Conservation (phyloP, 2,888 invertebrate genomes). For the Macroteleia sp. region DNA sequence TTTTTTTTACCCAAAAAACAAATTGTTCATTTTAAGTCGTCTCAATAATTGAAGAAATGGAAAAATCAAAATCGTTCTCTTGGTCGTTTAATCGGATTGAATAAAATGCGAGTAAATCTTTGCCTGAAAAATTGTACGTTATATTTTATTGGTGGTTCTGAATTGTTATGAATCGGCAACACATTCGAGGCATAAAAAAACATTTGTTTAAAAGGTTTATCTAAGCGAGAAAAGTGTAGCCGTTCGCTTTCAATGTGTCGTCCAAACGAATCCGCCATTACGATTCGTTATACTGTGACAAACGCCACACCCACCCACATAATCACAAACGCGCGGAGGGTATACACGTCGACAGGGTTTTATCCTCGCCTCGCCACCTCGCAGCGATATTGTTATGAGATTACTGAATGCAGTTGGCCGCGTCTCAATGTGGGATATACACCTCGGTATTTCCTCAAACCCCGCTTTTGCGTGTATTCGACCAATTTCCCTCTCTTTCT, state of each 20-base stretch:
- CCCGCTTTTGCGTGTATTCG: slow-evolving; percentile 59
- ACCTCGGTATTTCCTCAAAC: slow-evolving; percentile 64
- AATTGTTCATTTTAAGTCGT: no score
- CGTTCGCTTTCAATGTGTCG: slow-evolving; percentile 38
- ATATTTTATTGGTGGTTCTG: no score
- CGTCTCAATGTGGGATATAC: slow-evolving; percentile 85
- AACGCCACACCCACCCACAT: slow-evolving; percentile 64
- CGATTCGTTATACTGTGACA: slow-evolving; percentile 64
- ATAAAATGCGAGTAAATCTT: no score
- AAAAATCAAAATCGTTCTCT: no score
- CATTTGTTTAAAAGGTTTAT: slow-evolving; percentile 26
- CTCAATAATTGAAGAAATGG: no score
- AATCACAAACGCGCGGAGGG: slow-evolving; percentile 50
- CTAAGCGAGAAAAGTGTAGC: slow-evolving; percentile 22
- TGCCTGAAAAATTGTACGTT: no score
- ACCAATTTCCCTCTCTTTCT: slow-evolving; percentile 53
- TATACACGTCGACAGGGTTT: slow-evolving; percentile 69
- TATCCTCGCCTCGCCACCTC: slow-evolving; percentile 82
- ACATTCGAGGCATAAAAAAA: slow-evolving; percentile 16
- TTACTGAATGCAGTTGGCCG: slow-evolving; percentile 88
- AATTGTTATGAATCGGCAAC: slow-evolving; percentile 11
- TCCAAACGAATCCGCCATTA: slow-evolving; percentile 62
- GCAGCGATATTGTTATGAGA: slow-evolving; percentile 87
- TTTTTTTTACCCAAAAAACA: no score
- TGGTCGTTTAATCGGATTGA: no score